phyloP scores from a whole-genome alignment of 2,113 vertebrate species.

The Mirounga angustirostris region DNA sequence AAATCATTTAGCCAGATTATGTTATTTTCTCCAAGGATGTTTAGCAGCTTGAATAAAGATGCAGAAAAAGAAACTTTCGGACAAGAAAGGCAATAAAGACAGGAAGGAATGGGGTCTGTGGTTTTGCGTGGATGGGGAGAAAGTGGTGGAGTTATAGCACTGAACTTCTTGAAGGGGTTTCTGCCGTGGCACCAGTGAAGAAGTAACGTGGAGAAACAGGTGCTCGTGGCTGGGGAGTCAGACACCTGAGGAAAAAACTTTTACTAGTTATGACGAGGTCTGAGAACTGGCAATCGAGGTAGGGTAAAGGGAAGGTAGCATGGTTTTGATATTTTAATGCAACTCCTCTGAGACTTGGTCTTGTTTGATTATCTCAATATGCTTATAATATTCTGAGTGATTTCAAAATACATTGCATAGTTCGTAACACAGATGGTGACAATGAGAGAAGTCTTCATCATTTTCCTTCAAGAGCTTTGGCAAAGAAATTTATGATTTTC shows the following conservation, averaged over 20 bases:
- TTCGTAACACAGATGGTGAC: not conserved
- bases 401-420: slow-evolving; percentile 52
- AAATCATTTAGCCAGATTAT: not conserved
- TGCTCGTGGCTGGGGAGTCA: not conserved
- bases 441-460: slow-evolving; percentile 5
- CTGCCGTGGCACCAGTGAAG: too few relatives aligned
- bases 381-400: slow-evolving; percentile 53
- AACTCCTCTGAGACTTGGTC: not conserved
- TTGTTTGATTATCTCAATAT: slow-evolving; percentile 50
- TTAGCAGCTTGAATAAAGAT: slow-evolving; percentile 29
- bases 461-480: not conserved
- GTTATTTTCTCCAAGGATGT: not conserved
- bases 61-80: not conserved
- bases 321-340: slow-evolving; percentile 50
- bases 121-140: not conserved
- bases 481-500: slow-evolving; percentile 70
- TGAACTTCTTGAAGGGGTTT: not conserved
- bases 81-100: not conserved
- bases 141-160: too few relatives aligned
- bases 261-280: not conserved
- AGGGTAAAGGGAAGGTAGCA: not conserved
- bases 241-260: not conserved
- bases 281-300: not conserved
- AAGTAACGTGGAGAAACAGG: not conserved
- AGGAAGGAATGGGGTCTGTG: not conserved